These are phyloP conservation scores for Notoglanidium macrostoma DNA, from an alignment of 2,797 vertebrate genomes.

Conservation along the genomic window DNA sequence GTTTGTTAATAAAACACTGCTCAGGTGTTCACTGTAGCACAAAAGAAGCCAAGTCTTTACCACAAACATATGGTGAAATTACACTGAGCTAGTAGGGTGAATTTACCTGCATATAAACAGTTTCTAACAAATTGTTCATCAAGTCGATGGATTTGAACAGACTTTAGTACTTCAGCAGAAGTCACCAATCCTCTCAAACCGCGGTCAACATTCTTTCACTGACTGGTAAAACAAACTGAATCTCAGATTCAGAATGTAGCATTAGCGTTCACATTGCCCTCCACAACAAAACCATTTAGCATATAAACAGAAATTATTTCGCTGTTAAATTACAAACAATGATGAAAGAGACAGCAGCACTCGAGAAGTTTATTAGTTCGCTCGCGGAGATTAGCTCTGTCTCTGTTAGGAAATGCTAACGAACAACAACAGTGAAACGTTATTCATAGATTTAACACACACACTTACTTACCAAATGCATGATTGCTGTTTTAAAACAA, in stretches of 20 bases:
- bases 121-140: no score
- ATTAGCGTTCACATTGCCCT: no score
- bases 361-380: background rate
- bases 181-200: background rate
- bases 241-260: background rate
- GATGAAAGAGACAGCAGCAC: background rate
- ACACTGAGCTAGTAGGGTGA: no score
- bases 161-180: background rate
- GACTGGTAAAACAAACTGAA: background rate
- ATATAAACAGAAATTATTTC: background rate
- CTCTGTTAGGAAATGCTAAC: background rate
- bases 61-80: background rate
- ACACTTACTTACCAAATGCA: slow-evolving; percentile 46
- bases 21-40: background rate
- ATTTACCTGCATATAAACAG: background rate
- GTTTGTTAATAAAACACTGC: background rate
- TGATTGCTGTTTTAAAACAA: slow-evolving; percentile 20
- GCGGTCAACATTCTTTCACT: background rate
- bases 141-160: background rate
- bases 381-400: background rate
- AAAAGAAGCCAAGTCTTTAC: background rate
- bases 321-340: background rate
- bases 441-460: background rate
- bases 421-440: background rate
- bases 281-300: background rate